These are phyloP conservation scores for Pristionchus exspectatus DNA, from an alignment of 2,888 invertebrate species.

Conservation along the genomic window DNA sequence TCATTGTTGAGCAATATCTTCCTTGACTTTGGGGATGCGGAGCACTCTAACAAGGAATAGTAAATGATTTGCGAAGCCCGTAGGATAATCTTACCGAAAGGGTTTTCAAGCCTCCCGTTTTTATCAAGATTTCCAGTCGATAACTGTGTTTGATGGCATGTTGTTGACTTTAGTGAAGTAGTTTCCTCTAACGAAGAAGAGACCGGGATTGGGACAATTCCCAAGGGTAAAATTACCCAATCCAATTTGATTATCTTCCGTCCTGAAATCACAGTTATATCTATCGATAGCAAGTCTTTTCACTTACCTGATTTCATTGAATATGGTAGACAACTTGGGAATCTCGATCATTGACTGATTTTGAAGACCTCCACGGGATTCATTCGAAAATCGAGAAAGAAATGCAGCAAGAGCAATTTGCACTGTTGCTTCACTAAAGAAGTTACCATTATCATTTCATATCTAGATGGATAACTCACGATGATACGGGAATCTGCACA, in stretches of 20 bases:
- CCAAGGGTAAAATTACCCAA: constrained; percentile 62
- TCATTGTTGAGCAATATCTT: not conserved
- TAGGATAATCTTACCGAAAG: not conserved
- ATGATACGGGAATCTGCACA: not conserved
- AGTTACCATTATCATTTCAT: not conserved
- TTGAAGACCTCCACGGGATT: constrained; percentile 56
- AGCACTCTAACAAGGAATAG: no score
- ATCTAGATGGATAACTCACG: not conserved
- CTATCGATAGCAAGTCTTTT: not conserved
- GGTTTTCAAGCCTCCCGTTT: not conserved
- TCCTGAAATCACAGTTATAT: constrained; percentile 52
- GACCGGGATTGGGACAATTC: constrained; percentile 64
- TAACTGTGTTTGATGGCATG: not conserved
- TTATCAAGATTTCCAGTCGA: not conserved
- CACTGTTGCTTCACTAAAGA: not conserved
- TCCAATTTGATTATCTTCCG: constrained; percentile 61
- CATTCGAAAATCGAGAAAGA: not conserved
- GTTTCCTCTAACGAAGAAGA: constrained; percentile 67
- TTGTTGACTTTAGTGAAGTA: constrained; percentile 65
- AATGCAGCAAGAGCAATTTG: not conserved
- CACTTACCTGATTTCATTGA: constrained; percentile 51
- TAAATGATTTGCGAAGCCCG: no score
- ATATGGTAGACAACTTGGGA: constrained; percentile 36
- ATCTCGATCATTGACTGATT: constrained; percentile 56
- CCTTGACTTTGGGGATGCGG: no score